Conservation (phyloP, 1,140 invertebrate genomes). For the Araneus ventricosus region DNA sequence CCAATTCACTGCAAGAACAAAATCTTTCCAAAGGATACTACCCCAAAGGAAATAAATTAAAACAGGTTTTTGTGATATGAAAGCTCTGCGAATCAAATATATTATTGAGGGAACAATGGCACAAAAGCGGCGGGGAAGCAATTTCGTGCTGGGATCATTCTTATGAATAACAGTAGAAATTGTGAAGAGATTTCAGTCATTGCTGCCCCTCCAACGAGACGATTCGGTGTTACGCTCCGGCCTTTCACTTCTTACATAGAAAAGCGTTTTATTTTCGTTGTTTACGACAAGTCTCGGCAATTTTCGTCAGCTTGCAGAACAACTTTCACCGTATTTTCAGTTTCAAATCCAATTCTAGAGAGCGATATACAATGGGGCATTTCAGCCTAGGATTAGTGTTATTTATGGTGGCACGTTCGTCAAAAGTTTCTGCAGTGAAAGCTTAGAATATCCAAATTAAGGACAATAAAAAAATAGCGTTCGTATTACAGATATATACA, state of each 20-base stretch:
- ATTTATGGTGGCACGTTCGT: background rate
- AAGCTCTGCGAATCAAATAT: constrained; percentile 19
- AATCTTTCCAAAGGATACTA: background rate
- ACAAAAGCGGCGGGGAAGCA: background rate
- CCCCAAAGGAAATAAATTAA: background rate
- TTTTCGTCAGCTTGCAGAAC: background rate
- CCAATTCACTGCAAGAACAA: background rate
- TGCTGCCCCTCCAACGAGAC: background rate
- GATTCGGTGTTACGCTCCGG: background rate
- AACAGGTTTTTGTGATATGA: background rate
- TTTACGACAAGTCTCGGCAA: background rate
- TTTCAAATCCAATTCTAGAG: background rate
- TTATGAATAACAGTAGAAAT: background rate
- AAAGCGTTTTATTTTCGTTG: background rate
- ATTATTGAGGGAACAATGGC: constrained; percentile 17
- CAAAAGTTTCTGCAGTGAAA: background rate
- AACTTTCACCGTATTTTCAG: background rate
- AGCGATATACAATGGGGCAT: background rate
- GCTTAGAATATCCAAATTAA: background rate
- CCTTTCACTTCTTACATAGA: background rate
- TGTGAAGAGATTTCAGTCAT: background rate
- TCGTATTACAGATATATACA: background rate
- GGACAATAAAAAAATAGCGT: background rate
- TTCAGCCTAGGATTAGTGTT: background rate
- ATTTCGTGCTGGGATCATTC: constrained; percentile 5